Evolutionary conservation across 2,113 vertebrate genomes (phyloP), one percentile per base, ranked within the genome.

Genomic region (Nipponia nippon): DNA sequence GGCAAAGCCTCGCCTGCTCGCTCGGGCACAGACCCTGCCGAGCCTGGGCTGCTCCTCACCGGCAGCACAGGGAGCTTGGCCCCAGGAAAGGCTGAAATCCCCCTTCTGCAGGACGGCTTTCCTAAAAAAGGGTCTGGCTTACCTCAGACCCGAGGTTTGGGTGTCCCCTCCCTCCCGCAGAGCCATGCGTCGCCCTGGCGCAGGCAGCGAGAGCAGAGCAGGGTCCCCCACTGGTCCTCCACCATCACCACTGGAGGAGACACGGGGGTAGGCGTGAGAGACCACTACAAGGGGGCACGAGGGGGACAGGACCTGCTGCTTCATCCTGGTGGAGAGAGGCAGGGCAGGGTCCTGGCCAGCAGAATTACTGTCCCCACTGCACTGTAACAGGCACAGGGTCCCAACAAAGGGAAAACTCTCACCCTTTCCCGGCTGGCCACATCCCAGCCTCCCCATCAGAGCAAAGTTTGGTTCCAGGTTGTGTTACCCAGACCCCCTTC

Each of bases 51-150:
- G 73, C 82, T 84, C 40, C 82, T 21, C 5, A 0, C 20, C 72
- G 22, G 90, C 63, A 42, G 56, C 1, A 2, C 61, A 17, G 12
- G 71, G 70, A 62, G 50, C 76, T 59, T 7, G 1, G n/a, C 27
- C 8, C 44, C 72, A 47, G 59, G 20, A 30, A 16, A 44, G 82
- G 30, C 34, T 21, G 55, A 32, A 82, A 56, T 5, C 32, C n/a
- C 29, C 1, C 1, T 62, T 17, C 77, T 44, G 50, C 0, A 0
- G 52, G 27, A 13, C 8, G 10, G 30, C 9, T 66, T 61, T n/a
- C 26, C 55, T 49, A 36, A 32, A 44, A 71, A 29, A 34, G 15
- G 5, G 18, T 13, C 23, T 71, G 75, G n/a, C 5, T 13, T 3
- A 56, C 0, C 40, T 50, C 27, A 44, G 30, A 6, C 7, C 34